Evolutionary conservation across 1,140 invertebrate genomes (phyloP).

Genomic region (Drosophila sp.): DNA sequence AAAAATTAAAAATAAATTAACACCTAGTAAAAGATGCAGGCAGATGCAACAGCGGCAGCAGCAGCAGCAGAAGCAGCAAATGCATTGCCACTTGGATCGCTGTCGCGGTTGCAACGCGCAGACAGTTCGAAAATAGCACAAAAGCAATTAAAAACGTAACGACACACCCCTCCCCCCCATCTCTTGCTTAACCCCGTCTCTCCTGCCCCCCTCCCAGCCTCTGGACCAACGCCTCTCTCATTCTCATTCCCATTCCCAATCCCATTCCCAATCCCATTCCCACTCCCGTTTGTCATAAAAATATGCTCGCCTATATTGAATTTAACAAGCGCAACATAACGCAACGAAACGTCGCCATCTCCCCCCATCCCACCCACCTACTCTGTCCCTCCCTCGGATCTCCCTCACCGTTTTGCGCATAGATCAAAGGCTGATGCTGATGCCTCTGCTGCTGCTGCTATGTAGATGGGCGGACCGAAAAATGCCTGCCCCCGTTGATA

Average conservation of each 20-base stretch:
- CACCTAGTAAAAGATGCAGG: constrained; percentile 66
- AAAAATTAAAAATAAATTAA: constrained; percentile 81
- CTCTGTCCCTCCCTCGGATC: not conserved
- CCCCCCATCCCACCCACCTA: not conserved
- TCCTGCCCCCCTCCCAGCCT: not conserved
- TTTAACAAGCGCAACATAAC: constrained; percentile 66
- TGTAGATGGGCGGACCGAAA: constrained; percentile 28
- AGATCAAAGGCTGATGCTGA: constrained; percentile 62
- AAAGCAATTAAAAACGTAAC: constrained; percentile 77
- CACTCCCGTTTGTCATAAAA: constrained; percentile 39
- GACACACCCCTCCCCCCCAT: constrained; percentile 28
- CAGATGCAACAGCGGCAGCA: constrained; percentile 35
- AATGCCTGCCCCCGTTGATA: constrained; percentile 61
- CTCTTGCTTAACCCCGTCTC: not conserved
- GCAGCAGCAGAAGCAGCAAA: constrained; percentile 5
- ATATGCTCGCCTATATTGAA: constrained; percentile 66
- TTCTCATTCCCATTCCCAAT: not conserved
- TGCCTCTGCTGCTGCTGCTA: constrained; percentile 6
- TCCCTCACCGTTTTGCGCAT: constrained; percentile 29
- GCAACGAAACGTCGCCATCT: constrained; percentile 41
- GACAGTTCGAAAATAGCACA: constrained; percentile 77
- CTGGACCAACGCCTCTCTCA: constrained; percentile 9
- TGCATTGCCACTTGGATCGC: constrained; percentile 39
- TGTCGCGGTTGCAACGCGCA: constrained; percentile 40
- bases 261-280: too few species aligned